Percentiles rank a stretch among this genome's conserved stretches.
Conservation (phyloP, 2,113 vertebrate species). For the Nesogale talazaci region DNA sequence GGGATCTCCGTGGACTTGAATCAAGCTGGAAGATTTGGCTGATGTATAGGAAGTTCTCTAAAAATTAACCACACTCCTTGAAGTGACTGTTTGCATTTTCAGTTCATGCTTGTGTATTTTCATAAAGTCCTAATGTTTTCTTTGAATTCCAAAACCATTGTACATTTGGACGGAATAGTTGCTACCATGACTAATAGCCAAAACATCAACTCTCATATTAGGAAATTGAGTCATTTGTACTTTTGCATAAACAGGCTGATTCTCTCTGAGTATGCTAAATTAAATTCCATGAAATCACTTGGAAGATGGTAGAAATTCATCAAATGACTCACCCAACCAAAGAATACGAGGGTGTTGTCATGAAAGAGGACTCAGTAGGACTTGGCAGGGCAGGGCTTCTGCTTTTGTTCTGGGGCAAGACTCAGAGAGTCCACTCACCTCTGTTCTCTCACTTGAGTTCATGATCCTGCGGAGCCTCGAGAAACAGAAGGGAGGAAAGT, state of each 20-base stretch:
- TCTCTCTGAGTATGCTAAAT: constrained; percentile 34
- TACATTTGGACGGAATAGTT: background rate
- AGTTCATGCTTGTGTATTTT: background rate
- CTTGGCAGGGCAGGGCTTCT: background rate
- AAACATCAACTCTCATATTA: constrained; percentile 14
- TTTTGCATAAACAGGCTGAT: constrained; percentile 47
- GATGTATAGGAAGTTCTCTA: background rate
- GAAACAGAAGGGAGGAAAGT: background rate
- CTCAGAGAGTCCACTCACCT: background rate
- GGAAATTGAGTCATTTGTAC: constrained; percentile 30
- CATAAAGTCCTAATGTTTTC: background rate
- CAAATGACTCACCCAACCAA: background rate
- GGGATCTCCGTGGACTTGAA: background rate
- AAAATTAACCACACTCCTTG: background rate
- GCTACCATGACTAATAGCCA: background rate
- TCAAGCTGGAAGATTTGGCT: background rate
- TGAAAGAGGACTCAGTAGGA: background rate
- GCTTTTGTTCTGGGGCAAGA: background rate
- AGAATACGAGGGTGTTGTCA: background rate
- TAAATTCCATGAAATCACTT: background rate
- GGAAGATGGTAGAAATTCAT: constrained; percentile 21
- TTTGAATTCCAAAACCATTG: background rate
- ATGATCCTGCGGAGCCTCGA: background rate
- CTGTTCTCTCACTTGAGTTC: background rate
- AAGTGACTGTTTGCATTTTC: background rate